Conservation (phyloP, 2,797 vertebrate genomes). For the Rhyacichthys aspro region DNA sequence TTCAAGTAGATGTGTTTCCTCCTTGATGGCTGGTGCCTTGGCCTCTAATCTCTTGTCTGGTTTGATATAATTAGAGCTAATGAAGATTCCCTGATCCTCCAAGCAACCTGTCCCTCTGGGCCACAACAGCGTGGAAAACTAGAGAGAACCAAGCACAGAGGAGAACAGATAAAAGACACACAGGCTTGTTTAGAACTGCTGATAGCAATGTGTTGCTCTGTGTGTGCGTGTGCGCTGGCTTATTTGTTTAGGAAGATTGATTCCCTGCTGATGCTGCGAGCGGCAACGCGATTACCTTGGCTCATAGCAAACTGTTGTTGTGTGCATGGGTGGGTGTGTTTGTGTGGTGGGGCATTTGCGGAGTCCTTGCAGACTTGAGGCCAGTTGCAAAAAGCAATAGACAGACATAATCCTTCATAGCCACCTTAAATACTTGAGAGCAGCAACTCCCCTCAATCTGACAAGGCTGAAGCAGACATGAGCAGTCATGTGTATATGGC, state of each 20-base stretch:
- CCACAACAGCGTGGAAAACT: conserved; percentile 66
- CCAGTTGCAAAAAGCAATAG: conserved; percentile 68
- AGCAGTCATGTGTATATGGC: conserved; percentile 12
- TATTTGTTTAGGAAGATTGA: conserved; percentile 80
- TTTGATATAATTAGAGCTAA: conserved; percentile 84
- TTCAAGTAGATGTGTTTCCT: conserved; percentile 35
- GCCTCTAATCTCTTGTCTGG: conserved; percentile 79
- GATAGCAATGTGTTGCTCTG: conserved; percentile 66
- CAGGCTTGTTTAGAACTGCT: conserved; percentile 71
- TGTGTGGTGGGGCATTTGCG: conserved; percentile 57
- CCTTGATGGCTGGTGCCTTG: conserved; percentile 67
- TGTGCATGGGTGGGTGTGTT: conserved; percentile 27
- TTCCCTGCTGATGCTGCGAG: conserved; percentile 76
- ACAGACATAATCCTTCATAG: conserved; percentile 75
- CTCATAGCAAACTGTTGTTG: conserved; percentile 56
- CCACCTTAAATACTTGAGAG: conserved; percentile 68
- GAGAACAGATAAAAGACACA: conserved; percentile 72
- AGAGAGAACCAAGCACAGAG: conserved; percentile 66
- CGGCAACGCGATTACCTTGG: conserved; percentile 75
- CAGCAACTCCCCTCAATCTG: conserved; percentile 70
- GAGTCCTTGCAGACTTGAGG: conserved; percentile 68
- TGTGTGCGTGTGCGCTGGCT: conserved; percentile 41
- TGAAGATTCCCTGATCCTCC: conserved; percentile 81
- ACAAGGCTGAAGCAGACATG: conserved; percentile 59
- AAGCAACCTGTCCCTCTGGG: conserved; percentile 69